Evolutionary conservation across 1,140 invertebrate genomes (phyloP).

Genomic region (Micrasema minimum): DNA sequence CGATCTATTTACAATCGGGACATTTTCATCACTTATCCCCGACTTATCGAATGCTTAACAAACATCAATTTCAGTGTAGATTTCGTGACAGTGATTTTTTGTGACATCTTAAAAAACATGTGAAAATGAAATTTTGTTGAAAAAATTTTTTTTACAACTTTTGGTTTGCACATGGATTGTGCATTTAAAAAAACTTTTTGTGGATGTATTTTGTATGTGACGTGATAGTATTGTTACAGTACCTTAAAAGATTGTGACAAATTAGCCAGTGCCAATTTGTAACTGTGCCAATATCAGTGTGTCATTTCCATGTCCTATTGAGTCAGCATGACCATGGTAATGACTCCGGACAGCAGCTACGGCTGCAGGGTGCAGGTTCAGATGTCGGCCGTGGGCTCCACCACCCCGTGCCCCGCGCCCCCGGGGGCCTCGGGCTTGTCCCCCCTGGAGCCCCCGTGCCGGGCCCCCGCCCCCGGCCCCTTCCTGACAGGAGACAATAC

Average conservation of each 20-base stretch:
- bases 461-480: constrained; percentile 4
- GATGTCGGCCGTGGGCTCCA: constrained; percentile 48
- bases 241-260: not conserved
- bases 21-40: too few relatives aligned
- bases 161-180: too few relatives aligned
- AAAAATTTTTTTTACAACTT: too few relatives aligned
- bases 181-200: not conserved
- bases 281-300: not conserved
- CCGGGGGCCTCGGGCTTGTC: constrained; percentile 3
- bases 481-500: constrained; percentile 52
- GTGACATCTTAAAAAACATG: constrained; percentile 30
- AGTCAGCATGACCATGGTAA: constrained; percentile 60
- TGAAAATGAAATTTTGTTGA: constrained; percentile 6
- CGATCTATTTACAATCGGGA: not conserved
- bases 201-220: not conserved
- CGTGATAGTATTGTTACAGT: not conserved
- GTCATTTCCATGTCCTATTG: too few relatives aligned
- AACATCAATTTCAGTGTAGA: too few relatives aligned
- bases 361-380: constrained; percentile 49
- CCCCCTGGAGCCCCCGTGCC: constrained; percentile 21
- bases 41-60: too few relatives aligned
- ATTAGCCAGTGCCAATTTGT: constrained; percentile 1
- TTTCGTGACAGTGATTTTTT: constrained; percentile 27
- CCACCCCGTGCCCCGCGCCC: constrained; percentile 35
- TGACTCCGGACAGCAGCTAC: constrained; percentile 67